A percentile compares a stretch with the other conserved stretches of the same genome.
These are phyloP conservation scores for Caerostris darwini DNA, from an alignment of 1,140 invertebrate species.

Conservation along the genomic window DNA sequence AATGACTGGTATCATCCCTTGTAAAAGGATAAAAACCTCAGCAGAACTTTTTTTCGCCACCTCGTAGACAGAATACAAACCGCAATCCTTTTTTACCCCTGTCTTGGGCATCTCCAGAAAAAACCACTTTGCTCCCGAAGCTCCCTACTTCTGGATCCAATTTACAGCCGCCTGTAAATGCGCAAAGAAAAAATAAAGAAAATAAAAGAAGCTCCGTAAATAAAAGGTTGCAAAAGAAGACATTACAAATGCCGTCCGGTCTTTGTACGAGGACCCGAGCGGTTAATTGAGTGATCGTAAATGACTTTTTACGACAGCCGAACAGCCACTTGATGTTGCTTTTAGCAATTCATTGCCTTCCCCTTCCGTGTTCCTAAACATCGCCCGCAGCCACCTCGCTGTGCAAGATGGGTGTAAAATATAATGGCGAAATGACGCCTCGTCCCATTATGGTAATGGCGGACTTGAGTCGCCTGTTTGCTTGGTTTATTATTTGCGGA, in stretches of 20 bases:
- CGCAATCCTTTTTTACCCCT: too few species aligned
- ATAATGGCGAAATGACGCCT: background rate
- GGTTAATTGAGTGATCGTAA: slow-evolving; percentile 26
- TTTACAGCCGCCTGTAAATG: background rate
- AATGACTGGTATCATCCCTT: too few species aligned
- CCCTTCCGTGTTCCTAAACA: background rate
- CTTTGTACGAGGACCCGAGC: background rate
- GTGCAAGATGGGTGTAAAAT: background rate
- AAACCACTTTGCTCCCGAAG: background rate
- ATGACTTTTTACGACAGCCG: slow-evolving; percentile 29
- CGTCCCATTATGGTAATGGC: background rate
- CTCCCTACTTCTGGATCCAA: background rate
- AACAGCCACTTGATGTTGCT: slow-evolving; percentile 5
- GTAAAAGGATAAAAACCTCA: background rate
- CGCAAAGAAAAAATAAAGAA: background rate
- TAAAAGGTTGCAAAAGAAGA: background rate
- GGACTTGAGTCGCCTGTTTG: background rate
- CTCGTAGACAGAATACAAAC: background rate
- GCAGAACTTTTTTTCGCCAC: background rate
- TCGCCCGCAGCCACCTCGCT: background rate
- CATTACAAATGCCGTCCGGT: background rate
- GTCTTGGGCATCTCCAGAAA: background rate
- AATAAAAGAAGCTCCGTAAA: background rate
- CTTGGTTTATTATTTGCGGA: background rate
- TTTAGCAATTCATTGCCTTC: slow-evolving; percentile 3